Evolutionary conservation across 2,888 invertebrate genomes (phyloP).

Genomic region (Drosophila ezoana): DNA sequence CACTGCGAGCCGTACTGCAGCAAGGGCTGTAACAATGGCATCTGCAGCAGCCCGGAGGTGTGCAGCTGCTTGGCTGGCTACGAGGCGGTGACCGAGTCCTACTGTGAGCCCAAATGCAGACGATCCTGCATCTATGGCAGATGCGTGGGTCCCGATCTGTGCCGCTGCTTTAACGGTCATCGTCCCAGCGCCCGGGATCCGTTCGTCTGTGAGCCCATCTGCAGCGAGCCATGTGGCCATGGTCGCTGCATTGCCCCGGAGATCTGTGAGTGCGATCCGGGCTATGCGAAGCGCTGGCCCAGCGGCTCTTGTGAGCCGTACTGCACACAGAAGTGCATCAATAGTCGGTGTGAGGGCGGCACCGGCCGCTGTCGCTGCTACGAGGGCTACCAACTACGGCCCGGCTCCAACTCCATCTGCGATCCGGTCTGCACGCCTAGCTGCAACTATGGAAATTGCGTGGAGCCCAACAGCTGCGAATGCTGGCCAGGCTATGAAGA

Average conservation of each 20-base stretch:
- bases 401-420: slow-evolving; percentile 76
- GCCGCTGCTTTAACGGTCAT: slow-evolving; percentile 85
- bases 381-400: slow-evolving; percentile 83
- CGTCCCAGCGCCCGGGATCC: slow-evolving; percentile 58
- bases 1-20: slow-evolving; percentile 81
- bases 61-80: slow-evolving; percentile 83
- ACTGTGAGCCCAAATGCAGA: slow-evolving; percentile 79
- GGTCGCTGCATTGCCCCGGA: slow-evolving; percentile 82
- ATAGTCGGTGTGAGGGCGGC: slow-evolving; percentile 86
- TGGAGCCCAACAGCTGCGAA: slow-evolving; percentile 83
- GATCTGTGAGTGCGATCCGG: slow-evolving; percentile 79
- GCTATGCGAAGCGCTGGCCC: slow-evolving; percentile 80
- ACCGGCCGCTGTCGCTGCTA: slow-evolving; percentile 87
- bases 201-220: slow-evolving; percentile 79
- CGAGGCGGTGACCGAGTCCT: slow-evolving; percentile 70
- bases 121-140: slow-evolving; percentile 78
- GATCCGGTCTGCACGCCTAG: slow-evolving; percentile 82
- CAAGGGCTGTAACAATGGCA: slow-evolving; percentile 82
- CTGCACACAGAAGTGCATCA: slow-evolving; percentile 81
- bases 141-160: slow-evolving; percentile 84
- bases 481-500: slow-evolving; percentile 81
- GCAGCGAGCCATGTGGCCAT: slow-evolving; percentile 75
- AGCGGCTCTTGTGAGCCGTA: slow-evolving; percentile 81
- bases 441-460: slow-evolving; percentile 85
- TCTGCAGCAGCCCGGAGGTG: slow-evolving; percentile 83